These are phyloP conservation scores for Pachydiplax longipennis DNA, from an alignment of 2,888 invertebrate species.

Conservation along the genomic window DNA sequence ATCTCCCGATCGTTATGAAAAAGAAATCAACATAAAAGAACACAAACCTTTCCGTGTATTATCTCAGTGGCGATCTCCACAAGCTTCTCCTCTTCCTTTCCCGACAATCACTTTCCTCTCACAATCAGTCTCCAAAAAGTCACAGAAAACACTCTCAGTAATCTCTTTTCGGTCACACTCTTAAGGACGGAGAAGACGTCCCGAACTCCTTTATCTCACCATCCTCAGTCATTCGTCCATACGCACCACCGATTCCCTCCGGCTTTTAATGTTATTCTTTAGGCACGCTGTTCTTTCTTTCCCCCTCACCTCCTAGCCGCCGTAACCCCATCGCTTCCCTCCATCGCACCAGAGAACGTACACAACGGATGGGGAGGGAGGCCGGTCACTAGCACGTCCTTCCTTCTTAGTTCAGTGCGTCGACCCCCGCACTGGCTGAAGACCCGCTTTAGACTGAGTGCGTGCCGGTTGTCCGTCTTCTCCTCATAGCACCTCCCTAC, in stretches of 20 bases:
- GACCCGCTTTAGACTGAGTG: conserved; percentile 38
- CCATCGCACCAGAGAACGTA: neutral
- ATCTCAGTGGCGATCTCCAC: neutral
- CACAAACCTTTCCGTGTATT: neutral
- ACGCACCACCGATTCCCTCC: neutral
- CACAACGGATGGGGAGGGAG: neutral
- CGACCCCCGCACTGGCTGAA: conserved; percentile 24
- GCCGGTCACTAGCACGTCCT: conserved; percentile 6
- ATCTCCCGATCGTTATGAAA: too few relatives aligned
- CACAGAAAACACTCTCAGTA: neutral
- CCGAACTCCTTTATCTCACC: neutral
- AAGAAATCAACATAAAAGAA: neutral
- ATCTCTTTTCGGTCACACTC: neutral
- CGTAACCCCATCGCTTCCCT: neutral
- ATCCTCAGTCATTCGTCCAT: neutral
- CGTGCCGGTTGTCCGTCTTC: conserved; percentile 24
- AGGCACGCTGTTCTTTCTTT: neutral
- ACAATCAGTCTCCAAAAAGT: neutral
- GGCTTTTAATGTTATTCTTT: neutral
- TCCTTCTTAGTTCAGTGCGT: conserved; percentile 7
- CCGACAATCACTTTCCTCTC: neutral
- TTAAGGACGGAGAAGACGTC: neutral
- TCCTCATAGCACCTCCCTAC: neutral
- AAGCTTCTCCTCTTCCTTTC: neutral
- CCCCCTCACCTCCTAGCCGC: neutral